Evolutionary conservation across 2,888 invertebrate species (phyloP), one percentile per base, ranked within the genome.

Genomic region (Eupsilia transversa): DNA sequence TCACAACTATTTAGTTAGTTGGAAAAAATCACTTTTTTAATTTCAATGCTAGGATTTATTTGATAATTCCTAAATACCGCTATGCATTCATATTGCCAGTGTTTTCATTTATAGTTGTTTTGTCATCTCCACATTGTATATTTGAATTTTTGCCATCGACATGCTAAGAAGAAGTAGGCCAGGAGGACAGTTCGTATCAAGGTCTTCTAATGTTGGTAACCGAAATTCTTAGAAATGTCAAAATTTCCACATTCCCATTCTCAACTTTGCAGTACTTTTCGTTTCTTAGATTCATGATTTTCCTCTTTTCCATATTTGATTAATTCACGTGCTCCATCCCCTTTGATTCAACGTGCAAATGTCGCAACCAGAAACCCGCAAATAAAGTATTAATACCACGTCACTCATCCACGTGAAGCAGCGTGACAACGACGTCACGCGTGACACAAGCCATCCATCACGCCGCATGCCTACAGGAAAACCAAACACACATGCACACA

Each of bases 391-490:
- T 92, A 89, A 92, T 91, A 89, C 91, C 87, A 91, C 89, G 92
- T 92, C 93, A 91, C 91, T 89, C 90, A 91, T 92, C 90, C 92
- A 90, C 91, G 91, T 89, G 90, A 90, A 90, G 92, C 92, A 86
- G 91, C 93, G 92, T 93, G 95, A 95, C 94, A 93, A 89, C 87
- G 89, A 88, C 89, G 94, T 93, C 95, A 95, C 94, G 94, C 94
- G 93, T 94, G 92, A 86, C 92, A 92, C 92, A 86, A 90, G 88
- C 93, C 90, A 96, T 96, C 94, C 92, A 96, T 96, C 96, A 96
- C 92, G 86, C 90, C 82, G 92, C 91, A 92, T 93, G 94, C 92
- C 92, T 92, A 93, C 92, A 91, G 87, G 82, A 78, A 87, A 85
- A 91, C 91, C 84, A 90, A 80, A 66, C 72, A 65, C 23, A 6